These are phyloP conservation scores for Odontothrips loti DNA, from an alignment of 2,888 invertebrate genomes.

Conservation along the genomic window DNA sequence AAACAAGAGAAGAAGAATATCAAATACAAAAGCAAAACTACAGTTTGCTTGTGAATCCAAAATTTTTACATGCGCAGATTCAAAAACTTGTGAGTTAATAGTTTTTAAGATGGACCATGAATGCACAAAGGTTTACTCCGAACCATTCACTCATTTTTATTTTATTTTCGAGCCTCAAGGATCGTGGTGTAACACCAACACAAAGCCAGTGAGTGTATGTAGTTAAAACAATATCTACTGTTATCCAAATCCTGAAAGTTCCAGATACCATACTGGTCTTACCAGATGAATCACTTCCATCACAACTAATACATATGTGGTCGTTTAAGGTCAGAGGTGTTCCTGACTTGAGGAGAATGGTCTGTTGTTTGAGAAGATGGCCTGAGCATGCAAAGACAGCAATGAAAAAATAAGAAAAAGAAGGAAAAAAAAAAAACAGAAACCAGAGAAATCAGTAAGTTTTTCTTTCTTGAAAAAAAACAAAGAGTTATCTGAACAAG, in stretches of 20 bases:
- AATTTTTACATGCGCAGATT: not conserved
- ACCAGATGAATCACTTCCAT: slow-evolving; percentile 12
- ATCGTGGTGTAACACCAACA: no score
- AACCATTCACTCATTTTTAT: not conserved
- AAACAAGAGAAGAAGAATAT: no score
- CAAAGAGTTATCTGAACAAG: slow-evolving; percentile 1
- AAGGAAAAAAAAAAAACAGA: not conserved
- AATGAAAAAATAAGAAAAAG: slow-evolving; percentile 30
- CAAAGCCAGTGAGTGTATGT: no score
- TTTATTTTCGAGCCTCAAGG: no score
- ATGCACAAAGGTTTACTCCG: not conserved
- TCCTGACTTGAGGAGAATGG: not conserved
- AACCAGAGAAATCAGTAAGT: not conserved
- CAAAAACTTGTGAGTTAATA: not conserved
- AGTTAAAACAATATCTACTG: no score
- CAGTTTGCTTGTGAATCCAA: not conserved
- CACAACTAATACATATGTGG: not conserved
- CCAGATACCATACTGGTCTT: not conserved
- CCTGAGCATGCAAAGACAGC: slow-evolving; percentile 32
- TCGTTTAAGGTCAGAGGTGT: not conserved
- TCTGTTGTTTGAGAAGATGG: slow-evolving; percentile 12
- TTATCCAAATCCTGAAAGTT: no score
- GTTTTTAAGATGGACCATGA: not conserved
- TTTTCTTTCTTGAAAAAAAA: not conserved
- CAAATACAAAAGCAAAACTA: slow-evolving; percentile 17